These are phyloP conservation scores for Polia nebulosa DNA, from an alignment of 2,888 invertebrate species.

Conservation along the genomic window DNA sequence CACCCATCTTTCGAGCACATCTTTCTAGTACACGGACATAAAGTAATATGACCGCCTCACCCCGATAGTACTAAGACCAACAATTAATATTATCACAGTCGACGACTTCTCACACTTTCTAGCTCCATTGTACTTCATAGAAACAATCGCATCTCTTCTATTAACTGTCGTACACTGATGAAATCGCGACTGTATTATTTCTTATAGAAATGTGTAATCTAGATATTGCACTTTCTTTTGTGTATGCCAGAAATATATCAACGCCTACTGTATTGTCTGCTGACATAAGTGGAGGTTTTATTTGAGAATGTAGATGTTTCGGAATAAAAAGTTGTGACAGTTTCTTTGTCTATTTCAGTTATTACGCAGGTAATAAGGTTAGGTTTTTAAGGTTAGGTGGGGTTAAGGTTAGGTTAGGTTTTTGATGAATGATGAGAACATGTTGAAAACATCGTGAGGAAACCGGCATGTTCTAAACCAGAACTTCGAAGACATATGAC, in stretches of 20 bases:
- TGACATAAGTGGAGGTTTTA: conserved; percentile 25
- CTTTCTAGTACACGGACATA: conserved; percentile 65
- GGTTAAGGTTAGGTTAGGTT: no score
- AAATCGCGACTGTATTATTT: conserved; percentile 75
- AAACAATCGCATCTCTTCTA: conserved; percentile 83
- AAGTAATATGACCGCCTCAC: conserved; percentile 61
- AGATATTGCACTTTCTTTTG: conserved; percentile 63
- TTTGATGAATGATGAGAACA: neutral
- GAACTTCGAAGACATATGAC: no score
- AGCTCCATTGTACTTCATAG: conserved; percentile 83
- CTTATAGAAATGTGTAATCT: conserved; percentile 60
- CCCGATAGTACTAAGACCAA: conserved; percentile 66
- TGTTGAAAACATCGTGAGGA: no score
- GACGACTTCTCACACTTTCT: conserved; percentile 89
- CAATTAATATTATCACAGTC: conserved; percentile 83
- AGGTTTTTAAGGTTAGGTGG: no score
- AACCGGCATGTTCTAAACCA: no score
- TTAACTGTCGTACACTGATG: conserved; percentile 73
- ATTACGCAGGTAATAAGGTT: no score
- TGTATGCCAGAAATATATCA: conserved; percentile 38
- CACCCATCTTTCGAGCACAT: conserved; percentile 66
- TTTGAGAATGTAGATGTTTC: conserved; percentile 1
- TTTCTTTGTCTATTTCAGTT: neutral
- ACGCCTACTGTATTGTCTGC: conserved; percentile 37
- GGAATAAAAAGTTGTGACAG: neutral